Conservation (phyloP, 2,113 vertebrate species). For the Percopsis transmontana region DNA sequence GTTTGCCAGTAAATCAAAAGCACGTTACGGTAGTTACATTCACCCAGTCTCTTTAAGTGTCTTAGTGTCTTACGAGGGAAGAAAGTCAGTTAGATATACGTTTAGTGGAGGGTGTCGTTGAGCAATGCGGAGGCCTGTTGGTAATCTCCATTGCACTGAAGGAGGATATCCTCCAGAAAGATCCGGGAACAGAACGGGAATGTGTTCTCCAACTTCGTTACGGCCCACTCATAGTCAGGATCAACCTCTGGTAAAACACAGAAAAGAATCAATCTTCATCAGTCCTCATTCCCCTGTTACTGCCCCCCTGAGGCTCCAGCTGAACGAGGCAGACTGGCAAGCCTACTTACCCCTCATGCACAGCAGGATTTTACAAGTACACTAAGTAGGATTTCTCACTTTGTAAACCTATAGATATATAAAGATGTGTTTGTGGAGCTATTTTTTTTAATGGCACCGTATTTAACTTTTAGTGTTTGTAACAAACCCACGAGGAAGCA, state of each 20-base stretch:
- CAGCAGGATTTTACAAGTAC: too few species aligned
- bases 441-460: too few species aligned
- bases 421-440: too few species aligned
- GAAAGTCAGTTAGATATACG: not conserved
- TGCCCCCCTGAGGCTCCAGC: too few species aligned
- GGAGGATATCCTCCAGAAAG: slow-evolving; percentile 67
- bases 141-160: slow-evolving; percentile 64
- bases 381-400: too few species aligned
- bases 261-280: slow-evolving; percentile 5
- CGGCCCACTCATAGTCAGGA: slow-evolving; percentile 45
- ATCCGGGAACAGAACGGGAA: slow-evolving; percentile 53
- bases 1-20: too few species aligned
- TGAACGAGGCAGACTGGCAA: too few species aligned
- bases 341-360: too few species aligned
- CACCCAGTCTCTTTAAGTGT: not conserved
- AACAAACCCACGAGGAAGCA: too few species aligned
- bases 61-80: not conserved
- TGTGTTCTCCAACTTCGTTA: slow-evolving; percentile 60
- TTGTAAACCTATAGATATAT: too few species aligned
- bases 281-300: not conserved
- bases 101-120: slow-evolving; percentile 13
- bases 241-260: slow-evolving; percentile 50
- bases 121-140: slow-evolving; percentile 58
- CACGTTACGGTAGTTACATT: not conserved
- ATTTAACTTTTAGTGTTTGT: too few species aligned